Conservation (phyloP, 2,113 vertebrate genomes). For the Trogon surrucura region DNA sequence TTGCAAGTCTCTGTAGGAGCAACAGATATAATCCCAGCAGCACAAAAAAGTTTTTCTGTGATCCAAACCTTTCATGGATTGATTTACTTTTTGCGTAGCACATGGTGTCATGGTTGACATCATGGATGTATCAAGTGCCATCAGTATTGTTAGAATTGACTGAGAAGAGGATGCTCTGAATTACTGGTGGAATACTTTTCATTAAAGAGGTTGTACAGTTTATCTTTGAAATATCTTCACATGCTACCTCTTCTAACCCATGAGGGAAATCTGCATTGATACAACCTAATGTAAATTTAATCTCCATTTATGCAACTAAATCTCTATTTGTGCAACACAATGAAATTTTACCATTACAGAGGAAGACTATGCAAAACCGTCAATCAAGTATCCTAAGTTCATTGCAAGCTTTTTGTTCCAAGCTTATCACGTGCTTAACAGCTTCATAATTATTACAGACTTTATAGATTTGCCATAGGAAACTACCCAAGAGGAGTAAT, state of each 20-base stretch:
- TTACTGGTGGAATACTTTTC: neutral
- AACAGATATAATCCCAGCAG: neutral
- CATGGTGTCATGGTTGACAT: neutral
- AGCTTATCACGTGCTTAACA: neutral
- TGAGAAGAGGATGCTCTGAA: neutral
- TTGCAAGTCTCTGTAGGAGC: neutral
- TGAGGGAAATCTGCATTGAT: neutral
- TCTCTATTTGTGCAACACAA: neutral
- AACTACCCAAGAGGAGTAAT: neutral
- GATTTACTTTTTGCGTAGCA: neutral
- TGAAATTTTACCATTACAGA: neutral
- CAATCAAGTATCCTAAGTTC: neutral
- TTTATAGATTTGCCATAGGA: neutral
- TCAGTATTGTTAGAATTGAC: neutral
- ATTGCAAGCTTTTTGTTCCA: neutral
- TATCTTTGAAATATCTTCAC: neutral
- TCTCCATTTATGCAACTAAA: neutral
- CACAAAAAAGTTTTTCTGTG: neutral
- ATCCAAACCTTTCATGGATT: neutral
- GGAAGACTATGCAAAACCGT: neutral
- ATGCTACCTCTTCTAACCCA: neutral
- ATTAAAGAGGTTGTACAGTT: neutral
- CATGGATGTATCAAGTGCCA: neutral
- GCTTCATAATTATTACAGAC: neutral
- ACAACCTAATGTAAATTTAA: neutral